Percentiles rank a stretch among this genome's conserved stretches.
phyloP scores from a whole-genome alignment of 2,888 invertebrate genomes.

The Acronicta psi region DNA sequence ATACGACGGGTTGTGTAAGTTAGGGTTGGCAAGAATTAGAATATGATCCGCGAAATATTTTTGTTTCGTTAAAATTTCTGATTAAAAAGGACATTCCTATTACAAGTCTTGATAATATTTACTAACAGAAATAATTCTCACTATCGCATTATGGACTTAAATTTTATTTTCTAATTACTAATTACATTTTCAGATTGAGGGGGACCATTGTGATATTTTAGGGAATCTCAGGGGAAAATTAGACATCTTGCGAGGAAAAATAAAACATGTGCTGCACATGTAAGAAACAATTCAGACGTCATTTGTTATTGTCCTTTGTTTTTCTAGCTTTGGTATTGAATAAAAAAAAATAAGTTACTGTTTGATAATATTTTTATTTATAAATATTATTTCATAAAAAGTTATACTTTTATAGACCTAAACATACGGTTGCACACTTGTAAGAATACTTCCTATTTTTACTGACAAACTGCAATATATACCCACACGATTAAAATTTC shows the following conservation, averaged over 20 bases:
- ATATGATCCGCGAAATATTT: no score
- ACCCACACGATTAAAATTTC: neutral
- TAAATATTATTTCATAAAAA: neutral
- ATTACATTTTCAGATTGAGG: slow-evolving; percentile 52
- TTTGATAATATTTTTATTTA: slow-evolving; percentile 10
- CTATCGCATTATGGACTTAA: no score
- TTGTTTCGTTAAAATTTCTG: no score
- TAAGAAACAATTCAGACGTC: slow-evolving; percentile 18
- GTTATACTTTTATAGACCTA: neutral
- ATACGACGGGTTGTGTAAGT: no score
- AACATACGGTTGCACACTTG: slow-evolving; percentile 12
- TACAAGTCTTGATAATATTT: no score
- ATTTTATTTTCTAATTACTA: no score
- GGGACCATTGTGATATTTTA: slow-evolving; percentile 40
- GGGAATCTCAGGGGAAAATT: slow-evolving; percentile 56
- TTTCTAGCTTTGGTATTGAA: slow-evolving; percentile 6
- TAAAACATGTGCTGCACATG: slow-evolving; percentile 62
- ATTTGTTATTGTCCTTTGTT: neutral
- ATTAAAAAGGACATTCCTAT: no score
- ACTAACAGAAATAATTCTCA: no score
- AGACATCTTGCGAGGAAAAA: slow-evolving; percentile 56
- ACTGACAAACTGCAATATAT: neutral
- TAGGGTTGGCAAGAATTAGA: no score
- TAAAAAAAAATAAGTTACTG: slow-evolving; percentile 22
- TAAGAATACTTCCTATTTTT: neutral